Conservation (phyloP, 2,113 vertebrate genomes). For the Spilogale gracilis region DNA sequence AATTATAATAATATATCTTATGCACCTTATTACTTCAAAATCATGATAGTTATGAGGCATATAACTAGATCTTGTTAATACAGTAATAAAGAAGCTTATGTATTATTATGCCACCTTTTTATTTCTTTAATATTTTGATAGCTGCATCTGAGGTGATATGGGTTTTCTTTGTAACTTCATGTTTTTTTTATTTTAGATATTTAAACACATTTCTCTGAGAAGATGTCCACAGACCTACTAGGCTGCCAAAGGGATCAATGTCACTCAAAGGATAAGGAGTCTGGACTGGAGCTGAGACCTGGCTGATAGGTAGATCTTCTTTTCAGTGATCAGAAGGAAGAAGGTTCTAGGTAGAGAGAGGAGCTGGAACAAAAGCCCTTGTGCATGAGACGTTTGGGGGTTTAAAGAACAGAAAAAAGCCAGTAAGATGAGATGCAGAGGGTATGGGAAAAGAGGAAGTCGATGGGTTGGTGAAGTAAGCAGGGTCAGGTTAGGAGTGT, state of each 20-base stretch:
- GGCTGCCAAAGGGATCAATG: background rate
- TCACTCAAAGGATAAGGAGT: background rate
- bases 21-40: slow-evolving; percentile 5
- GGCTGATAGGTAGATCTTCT: too few relatives aligned
- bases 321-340: background rate
- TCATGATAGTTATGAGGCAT: background rate
- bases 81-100: background rate
- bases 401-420: background rate
- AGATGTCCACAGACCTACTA: background rate
- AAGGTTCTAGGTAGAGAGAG: background rate
- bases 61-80: background rate
- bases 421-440: background rate
- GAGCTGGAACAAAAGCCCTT: background rate
- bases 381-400: too few relatives aligned
- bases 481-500: too few relatives aligned
- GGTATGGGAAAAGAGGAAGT: background rate
- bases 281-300: background rate
- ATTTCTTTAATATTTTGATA: background rate
- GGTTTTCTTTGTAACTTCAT: background rate
- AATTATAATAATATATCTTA: background rate
- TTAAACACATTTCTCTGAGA: background rate
- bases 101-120: background rate
- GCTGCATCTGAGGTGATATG: background rate
- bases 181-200: slow-evolving; percentile 17
- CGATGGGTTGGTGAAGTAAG: background rate